Evolutionary conservation across 2,888 invertebrate genomes (phyloP).

Genomic region (Sialis fuliginosa): DNA sequence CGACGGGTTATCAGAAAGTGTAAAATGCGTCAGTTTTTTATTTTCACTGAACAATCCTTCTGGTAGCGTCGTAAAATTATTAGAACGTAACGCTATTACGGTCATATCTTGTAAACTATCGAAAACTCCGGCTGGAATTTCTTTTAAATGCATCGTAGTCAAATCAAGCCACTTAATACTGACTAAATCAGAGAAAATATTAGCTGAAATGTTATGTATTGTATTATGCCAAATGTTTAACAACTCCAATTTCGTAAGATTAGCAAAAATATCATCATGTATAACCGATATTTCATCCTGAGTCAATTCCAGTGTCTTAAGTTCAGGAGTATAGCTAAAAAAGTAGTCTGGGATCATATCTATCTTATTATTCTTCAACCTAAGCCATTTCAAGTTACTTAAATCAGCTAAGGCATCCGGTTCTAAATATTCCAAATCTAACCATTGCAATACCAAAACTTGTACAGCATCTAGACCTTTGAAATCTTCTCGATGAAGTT

Average conservation of each 20-base stretch:
- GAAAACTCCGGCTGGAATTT: conserved; percentile 42
- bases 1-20: conserved; percentile 37
- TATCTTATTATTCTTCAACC: no score
- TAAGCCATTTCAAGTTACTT: no score
- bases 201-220: conserved; percentile 39
- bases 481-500: no score
- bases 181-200: conserved; percentile 41
- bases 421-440: no score
- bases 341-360: conserved; percentile 9
- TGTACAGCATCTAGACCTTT: no score
- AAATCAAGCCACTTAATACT: conserved; percentile 49
- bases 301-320: conserved; percentile 45
- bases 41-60: conserved; percentile 30
- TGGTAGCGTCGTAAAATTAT: conserved; percentile 44
- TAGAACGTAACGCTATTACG: conserved; percentile 46
- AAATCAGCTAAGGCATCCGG: no score
- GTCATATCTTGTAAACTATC: conserved; percentile 38
- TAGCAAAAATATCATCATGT: conserved; percentile 39
- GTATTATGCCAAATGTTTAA: conserved; percentile 54
- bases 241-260: conserved; percentile 36
- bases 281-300: conserved; percentile 45
- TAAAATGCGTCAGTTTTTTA: conserved; percentile 23
- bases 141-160: conserved; percentile 42
- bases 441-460: no score
- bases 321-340: conserved; percentile 15